Conservation (phyloP, 2,888 invertebrate species). For the Papilio protenor region DNA sequence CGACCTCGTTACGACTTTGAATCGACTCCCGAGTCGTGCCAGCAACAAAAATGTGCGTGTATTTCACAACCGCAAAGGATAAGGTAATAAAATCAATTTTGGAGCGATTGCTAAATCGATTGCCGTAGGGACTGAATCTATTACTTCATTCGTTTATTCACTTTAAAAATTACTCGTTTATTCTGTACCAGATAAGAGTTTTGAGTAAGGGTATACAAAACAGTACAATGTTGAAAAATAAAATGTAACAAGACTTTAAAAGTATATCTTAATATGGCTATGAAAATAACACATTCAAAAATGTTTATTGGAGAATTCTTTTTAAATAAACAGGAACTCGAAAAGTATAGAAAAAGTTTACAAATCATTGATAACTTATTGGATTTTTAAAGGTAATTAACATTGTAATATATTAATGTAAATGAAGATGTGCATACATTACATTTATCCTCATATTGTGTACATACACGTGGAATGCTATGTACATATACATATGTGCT, state of each 20-base stretch:
- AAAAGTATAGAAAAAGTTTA: background rate
- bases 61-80: conserved; percentile 30
- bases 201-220: too few relatives aligned
- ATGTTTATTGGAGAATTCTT: background rate
- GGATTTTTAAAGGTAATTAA: background rate
- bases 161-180: background rate
- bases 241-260: too few relatives aligned
- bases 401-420: conserved; percentile 12
- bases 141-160: background rate
- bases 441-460: conserved; percentile 12
- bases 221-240: too few relatives aligned
- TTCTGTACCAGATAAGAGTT: background rate
- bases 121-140: background rate
- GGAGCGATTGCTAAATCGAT: conserved; percentile 18
- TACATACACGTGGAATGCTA: conserved; percentile 37
- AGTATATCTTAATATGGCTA: too few relatives aligned
- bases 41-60: conserved; percentile 19
- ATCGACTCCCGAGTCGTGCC: conserved; percentile 46
- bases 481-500: background rate
- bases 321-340: background rate
- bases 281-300: background rate
- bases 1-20: conserved; percentile 59
- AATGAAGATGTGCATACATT: conserved; percentile 25
- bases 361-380: background rate
- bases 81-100: conserved; percentile 39